Evolutionary conservation across 2,113 vertebrate species (phyloP).

Genomic region (Ptilorrhoa leucosticta): DNA sequence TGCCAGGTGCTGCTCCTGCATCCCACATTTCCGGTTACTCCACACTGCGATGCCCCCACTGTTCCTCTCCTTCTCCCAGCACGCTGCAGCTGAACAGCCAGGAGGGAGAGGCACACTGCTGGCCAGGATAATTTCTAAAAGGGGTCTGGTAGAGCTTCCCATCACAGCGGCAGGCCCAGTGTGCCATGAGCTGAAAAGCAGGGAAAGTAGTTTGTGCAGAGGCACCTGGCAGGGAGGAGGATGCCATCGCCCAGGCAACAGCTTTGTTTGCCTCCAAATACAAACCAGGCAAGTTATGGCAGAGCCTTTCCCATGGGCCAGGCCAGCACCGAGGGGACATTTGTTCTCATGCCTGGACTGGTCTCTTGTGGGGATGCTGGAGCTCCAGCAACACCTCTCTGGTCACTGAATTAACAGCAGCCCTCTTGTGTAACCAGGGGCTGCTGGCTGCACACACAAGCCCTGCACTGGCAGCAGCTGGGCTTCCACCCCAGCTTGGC

Average conservation of each 20-base stretch:
- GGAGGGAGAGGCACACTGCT: too few species aligned
- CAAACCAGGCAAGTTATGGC: not conserved
- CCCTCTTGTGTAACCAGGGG: not conserved
- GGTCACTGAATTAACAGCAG: not conserved
- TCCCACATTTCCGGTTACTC: not conserved
- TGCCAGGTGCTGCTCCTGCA: not conserved
- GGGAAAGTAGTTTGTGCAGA: not conserved
- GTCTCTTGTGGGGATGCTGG: not conserved
- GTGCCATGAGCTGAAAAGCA: not conserved
- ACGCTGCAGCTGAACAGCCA: not conserved
- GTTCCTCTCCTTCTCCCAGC: not conserved
- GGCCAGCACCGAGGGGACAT: rapidly evolving
- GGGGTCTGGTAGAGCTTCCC: not conserved
- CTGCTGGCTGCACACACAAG: not conserved
- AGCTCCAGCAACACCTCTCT: not conserved
- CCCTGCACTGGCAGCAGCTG: not conserved
- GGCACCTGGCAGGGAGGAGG: not conserved
- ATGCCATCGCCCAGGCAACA: not conserved
- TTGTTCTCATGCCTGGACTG: rapidly evolving
- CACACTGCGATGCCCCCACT: rapidly evolving
- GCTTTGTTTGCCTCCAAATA: not conserved
- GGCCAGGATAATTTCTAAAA: not conserved
- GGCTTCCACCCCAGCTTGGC: not conserved
- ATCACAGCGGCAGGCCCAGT: not conserved
- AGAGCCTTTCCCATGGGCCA: not conserved